Base-by-base conservation (phyloP, 1,140 invertebrate species). In the Drosophila biarmipes region DNA sequence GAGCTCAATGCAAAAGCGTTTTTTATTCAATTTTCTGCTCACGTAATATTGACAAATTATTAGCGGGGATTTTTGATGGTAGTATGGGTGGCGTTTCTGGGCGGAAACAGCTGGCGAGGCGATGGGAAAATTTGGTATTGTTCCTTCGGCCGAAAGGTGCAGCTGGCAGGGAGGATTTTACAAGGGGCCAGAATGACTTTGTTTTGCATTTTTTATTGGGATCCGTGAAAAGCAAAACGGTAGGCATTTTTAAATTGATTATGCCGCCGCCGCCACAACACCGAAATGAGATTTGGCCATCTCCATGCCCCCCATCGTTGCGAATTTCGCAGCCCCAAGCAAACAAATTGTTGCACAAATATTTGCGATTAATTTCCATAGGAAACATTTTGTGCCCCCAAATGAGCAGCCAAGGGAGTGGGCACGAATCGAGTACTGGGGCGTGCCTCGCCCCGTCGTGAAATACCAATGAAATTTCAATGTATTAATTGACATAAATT, bases 31-130 rank as follows among this genome's bases (percentile, higher is more conserved):
- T 90, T 90, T 89, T 90, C 87, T 72, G 73, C 89, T 90, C 87
- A 90, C 87, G 82, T 90, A 90, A 89, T 91, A 89, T 90, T 91
- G 89, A 90, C 89, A 90, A 91, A 90, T 91, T 90, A 91, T 90
- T 91, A 90, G 84, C 79, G 79, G 80, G 63, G 76, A 90, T 90
- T 90, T 90, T 59, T 78, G 85, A 80, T 80, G 84, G 64, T 73
- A 80, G 52, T 49, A 21, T 35, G 38, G 49, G 31, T 31, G 42
- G 29, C 34, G 53, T n/a, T n/a, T n/a, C n/a, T n/a, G 24, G 24
- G 34, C 54, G 78, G 62, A 76, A 81, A 69, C 58, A 78, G 64
- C 63, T 82, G 76, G 58, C 53, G 58, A 67, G 52, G 53, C 68
- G 49, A 67, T 55, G 66, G 66, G 49, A 46, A 74, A 68, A 71